Evolutionary conservation across 23 tunicate species (phyloP), one percentile per base, ranked within the genome.

Genomic region (Clavelina lepadiformis): DNA sequence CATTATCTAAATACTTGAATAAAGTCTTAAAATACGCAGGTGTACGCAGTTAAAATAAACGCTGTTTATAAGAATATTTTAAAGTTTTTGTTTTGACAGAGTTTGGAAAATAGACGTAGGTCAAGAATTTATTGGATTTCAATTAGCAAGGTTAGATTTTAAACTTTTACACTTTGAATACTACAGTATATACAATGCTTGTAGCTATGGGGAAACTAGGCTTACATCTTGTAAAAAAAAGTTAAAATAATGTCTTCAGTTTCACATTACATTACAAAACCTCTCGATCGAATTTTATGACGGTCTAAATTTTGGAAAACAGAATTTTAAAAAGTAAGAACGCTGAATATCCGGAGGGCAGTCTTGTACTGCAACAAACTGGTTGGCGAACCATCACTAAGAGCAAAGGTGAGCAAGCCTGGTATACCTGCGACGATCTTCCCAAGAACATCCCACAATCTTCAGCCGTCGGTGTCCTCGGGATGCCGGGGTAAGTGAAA

Each of bases 401-500:
- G 29, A 46, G 56, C 3, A 24, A 66, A 3, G 72, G 47, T 13
- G 57, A 66, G 3, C 7, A 46, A 23, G 22, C 47, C 7, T 66
- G 72, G 72, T 66, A 31, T 66, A 44, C 56, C 4, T 18, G 46
- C 3, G 72, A 66, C 24, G 47, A 66, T 27, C 15, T 66, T 23
- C 35, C 2, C 30, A 56, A 56, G 11, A 45, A 22, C 15, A 28
- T 46, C 7, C 56, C 46, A 27, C 7, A 46, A 3, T 31, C 47
- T 46, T 57, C 46, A 5, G 33, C 34, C 28, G 4, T 66, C 19
- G 57, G 72, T 7, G 72, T 28, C 8, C 56, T 66, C 5, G 72
- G 72, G 29, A 46, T 66, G 13, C 72, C 72, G 7, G 72, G 72
- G 72, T 66, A 66, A 6, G 50, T 58, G n/a, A n/a, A n/a, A n/a